Conservation (phyloP, 2,888 invertebrate genomes). For the Amphipyra tragopoginis region DNA sequence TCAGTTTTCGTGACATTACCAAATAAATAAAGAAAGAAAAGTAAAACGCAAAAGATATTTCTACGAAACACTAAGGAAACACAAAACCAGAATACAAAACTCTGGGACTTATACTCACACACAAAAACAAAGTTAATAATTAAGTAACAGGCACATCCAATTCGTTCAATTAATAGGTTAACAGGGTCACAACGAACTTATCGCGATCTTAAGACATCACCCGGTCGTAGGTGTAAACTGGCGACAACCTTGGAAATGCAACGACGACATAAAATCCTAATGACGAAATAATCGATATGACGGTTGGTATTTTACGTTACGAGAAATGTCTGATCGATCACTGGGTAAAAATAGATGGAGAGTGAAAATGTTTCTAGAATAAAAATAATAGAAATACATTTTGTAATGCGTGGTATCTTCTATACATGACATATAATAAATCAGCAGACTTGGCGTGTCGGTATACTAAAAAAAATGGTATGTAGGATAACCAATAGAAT, state of each 20-base stretch:
- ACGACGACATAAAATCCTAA: constrained; percentile 38
- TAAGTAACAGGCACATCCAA: constrained; percentile 41
- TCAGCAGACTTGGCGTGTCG: no score
- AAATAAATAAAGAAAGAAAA: no score
- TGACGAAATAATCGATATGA: constrained; percentile 34
- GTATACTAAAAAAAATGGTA: no score
- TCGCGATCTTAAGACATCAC: constrained; percentile 40
- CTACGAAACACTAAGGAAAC: no score
- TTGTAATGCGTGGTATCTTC: no score
- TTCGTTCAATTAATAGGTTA: constrained; percentile 55
- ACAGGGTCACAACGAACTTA: constrained; percentile 43
- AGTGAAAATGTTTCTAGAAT: no score
- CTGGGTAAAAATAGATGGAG: neutral
- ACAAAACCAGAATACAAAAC: neutral
- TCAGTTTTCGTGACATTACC: no score
- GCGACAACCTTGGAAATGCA: constrained; percentile 49
- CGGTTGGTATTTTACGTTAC: no score
- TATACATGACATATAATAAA: no score
- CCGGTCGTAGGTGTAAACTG: constrained; percentile 27
- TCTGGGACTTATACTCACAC: neutral
- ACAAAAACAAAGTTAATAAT: constrained; percentile 20
- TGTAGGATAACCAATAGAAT: no score
- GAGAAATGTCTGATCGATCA: neutral
- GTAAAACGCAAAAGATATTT: no score
- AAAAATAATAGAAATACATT: no score